Evolutionary conservation across 1,140 invertebrate genomes (phyloP).

Genomic region (Laodelphax striatellus): DNA sequence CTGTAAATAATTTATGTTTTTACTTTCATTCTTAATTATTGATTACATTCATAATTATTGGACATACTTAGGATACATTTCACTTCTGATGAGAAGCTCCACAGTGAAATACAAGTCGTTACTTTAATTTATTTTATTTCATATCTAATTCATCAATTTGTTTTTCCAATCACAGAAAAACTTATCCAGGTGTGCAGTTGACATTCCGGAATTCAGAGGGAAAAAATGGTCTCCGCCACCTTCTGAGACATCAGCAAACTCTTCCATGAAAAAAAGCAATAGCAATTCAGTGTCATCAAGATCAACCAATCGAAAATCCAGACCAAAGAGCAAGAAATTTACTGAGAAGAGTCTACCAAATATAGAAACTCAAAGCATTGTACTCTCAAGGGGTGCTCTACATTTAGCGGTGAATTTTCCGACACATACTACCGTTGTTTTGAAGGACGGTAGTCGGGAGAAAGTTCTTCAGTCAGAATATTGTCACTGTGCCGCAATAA

Average conservation of each 20-base stretch:
- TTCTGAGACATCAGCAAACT: neutral
- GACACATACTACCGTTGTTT: constrained; percentile 25
- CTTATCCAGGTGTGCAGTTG: constrained; percentile 2
- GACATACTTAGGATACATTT: too few relatives aligned
- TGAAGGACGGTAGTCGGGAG: constrained; percentile 22
- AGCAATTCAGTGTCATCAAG: too few relatives aligned
- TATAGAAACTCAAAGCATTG: constrained; percentile 23
- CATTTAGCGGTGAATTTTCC: constrained; percentile 31
- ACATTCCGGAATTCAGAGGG: constrained; percentile 6
- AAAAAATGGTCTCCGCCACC: constrained; percentile 2
- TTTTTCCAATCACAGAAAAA: neutral
- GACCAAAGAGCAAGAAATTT: too few relatives aligned
- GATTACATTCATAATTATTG: too few relatives aligned
- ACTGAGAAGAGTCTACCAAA: constrained; percentile 10
- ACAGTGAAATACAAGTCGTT: too few relatives aligned
- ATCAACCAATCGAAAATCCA: too few relatives aligned
- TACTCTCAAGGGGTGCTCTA: constrained; percentile 26
- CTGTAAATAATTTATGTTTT: too few relatives aligned
- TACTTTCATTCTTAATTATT: too few relatives aligned
- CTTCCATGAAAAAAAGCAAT: too few relatives aligned
- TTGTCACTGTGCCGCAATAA: constrained; percentile 1
- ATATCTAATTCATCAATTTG: too few relatives aligned
- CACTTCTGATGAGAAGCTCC: too few relatives aligned
- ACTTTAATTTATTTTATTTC: too few relatives aligned
- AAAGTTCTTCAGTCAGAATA: constrained; percentile 12